Evolutionary conservation across 2,113 vertebrate genomes (phyloP).

Genomic region (Microcebus jonahi): DNA sequence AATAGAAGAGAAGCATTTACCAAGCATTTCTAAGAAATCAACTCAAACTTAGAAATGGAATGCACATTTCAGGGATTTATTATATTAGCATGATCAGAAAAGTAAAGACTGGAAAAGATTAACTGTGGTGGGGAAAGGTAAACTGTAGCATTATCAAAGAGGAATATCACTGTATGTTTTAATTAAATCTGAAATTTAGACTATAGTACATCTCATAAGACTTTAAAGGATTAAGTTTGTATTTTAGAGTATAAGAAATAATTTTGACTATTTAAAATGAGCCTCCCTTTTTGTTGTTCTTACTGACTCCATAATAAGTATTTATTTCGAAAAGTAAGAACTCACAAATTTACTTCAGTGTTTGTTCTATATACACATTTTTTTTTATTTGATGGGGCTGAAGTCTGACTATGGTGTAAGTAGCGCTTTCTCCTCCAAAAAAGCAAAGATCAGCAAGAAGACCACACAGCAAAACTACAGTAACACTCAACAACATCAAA

Average conservation of each 20-base stretch:
- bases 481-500: neutral
- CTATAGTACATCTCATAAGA: neutral
- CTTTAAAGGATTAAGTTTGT: neutral
- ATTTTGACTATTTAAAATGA: neutral
- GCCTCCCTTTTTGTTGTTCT: neutral
- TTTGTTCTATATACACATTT: neutral
- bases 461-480: neutral
- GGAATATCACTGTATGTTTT: neutral
- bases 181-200: neutral
- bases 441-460: neutral
- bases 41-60: neutral
- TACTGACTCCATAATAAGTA: neutral
- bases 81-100: neutral
- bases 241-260: neutral
- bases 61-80: neutral
- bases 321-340: neutral
- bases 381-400: neutral
- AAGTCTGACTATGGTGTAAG: neutral
- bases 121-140: neutral
- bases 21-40: neutral
- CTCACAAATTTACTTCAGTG: neutral
- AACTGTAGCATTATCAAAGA: neutral
- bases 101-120: neutral
- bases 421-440: neutral
- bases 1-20: neutral